Evolutionary conservation across 2,888 invertebrate genomes (phyloP).

Genomic region (Argyra leucocephala): DNA sequence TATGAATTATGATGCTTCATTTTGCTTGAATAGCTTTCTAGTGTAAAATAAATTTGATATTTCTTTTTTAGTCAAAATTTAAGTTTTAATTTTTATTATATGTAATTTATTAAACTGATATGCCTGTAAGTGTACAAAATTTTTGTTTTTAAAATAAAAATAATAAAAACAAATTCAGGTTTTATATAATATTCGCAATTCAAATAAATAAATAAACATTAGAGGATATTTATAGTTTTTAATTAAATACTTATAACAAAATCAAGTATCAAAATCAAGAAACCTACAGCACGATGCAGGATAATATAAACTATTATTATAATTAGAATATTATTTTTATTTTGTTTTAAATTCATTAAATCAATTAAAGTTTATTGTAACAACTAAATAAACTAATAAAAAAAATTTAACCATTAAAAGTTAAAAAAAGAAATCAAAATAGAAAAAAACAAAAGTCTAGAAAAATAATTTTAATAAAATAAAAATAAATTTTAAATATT

Average conservation of each 20-base stretch:
- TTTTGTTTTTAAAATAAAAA: background rate
- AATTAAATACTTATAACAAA: background rate
- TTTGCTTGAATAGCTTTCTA: no score
- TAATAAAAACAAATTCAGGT: no score
- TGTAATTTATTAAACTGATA: no score
- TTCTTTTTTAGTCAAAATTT: no score
- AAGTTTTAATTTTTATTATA: no score
- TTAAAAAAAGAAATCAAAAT: background rate
- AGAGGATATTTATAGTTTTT: no score
- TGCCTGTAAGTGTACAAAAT: conserved; percentile 12
- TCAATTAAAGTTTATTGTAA: background rate
- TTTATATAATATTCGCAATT: conserved; percentile 8
- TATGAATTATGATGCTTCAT: no score
- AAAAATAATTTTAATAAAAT: background rate
- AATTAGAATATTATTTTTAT: conserved; percentile 23
- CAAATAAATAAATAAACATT: background rate
- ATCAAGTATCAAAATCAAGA: conserved; percentile 13
- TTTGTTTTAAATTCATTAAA: conserved; percentile 4
- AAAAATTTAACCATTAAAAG: background rate
- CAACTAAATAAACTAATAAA: background rate
- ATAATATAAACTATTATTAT: conserved; percentile 19
- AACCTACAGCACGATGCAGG: conserved; percentile 15
- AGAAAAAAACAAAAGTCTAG: background rate
- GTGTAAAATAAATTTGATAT: no score
- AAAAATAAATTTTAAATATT: no score